A percentile compares a stretch with the other conserved stretches of the same genome.
phyloP scores from a whole-genome alignment of 2,888 invertebrate genomes.

The Coronaproctus castanopsis region DNA sequence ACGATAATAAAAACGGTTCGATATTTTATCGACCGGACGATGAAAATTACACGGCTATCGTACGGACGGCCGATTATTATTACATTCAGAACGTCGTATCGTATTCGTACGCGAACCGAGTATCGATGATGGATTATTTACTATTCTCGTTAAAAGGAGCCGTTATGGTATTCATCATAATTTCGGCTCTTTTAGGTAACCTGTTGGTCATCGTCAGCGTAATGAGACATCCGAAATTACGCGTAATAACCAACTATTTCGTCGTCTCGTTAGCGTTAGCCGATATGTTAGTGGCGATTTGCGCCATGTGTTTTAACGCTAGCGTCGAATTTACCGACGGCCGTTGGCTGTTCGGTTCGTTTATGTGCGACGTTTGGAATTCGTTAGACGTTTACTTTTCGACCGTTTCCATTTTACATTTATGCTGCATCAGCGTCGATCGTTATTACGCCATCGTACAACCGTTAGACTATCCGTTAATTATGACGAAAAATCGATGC shows the following conservation, averaged over 20 bases:
- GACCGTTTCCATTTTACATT: constrained; percentile 76
- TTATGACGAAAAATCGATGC: constrained; percentile 67
- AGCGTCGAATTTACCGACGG: constrained; percentile 69
- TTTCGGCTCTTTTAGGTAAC: constrained; percentile 76
- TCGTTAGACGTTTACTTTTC: constrained; percentile 88
- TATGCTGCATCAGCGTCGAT: constrained; percentile 80
- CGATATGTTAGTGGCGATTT: constrained; percentile 81
- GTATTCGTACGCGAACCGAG: neutral
- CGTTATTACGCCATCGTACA: constrained; percentile 82
- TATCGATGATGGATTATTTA: neutral
- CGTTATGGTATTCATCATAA: constrained; percentile 70
- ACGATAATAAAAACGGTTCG: too few relatives aligned
- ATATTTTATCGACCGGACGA: too few relatives aligned
- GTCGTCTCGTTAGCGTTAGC: constrained; percentile 85
- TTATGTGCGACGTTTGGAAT: constrained; percentile 92
- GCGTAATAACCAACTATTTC: constrained; percentile 85
- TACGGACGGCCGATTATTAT: neutral
- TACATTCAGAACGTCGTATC: neutral
- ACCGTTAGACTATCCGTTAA: constrained; percentile 77
- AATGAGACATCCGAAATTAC: constrained; percentile 50
- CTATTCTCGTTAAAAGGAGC: constrained; percentile 26
- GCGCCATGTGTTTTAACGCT: constrained; percentile 87
- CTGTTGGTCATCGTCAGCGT: constrained; percentile 71
- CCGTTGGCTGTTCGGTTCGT: constrained; percentile 69
- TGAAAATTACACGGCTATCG: too few relatives aligned